Evolutionary conservation across 2,113 vertebrate genomes (phyloP), one percentile per base, ranked within the genome.

Genomic region (Lethenteron camtschaticum): DNA sequence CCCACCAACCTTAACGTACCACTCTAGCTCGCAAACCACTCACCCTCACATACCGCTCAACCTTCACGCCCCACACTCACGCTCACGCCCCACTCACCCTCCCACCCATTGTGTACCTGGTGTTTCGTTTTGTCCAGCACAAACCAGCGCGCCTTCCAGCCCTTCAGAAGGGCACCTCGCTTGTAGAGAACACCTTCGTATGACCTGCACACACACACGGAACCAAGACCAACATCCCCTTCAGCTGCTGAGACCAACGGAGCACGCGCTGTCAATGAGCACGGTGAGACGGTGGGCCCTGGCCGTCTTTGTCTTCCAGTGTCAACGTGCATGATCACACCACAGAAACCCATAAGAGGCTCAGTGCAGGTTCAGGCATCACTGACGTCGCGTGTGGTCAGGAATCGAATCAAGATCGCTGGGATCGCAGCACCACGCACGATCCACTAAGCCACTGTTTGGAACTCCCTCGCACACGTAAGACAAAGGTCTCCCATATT

Each of bases 131-230:
- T 80, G 76, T 99, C 94, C 74, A 99, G 78, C 58, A 96, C 94
- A 70, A 99, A 99, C 94, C 94, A 99, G 12, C 92, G 87, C 73
- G 88, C 88, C 72, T 99, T 99, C 94, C 94, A 99, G 3, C 85
- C 90, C 78, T 96, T 99, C 57, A 99, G 81, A 75, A 99, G 78
- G 55, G 90, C 91, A 41, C 94, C 94, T 75, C 94, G 84, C 79
- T 99, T 99, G 72, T 88, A 99, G 20, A 99, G 81, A 2, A 91
- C 84, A 72, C 91, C 94, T 81, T 99, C 94, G 72, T 87, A 96
- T 14, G 94, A 99, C 74, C 94, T 99, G 72, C 69, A 74, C 24
- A 24, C 24, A 24, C 41, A 41, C 41, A 41, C 41, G 41, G 3
- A 41, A 41, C 41, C 4, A 41, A 41, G 41, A 41, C 41, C 7